Evolutionary conservation across 2,113 vertebrate species (phyloP), one percentile per base, ranked within the genome.

Genomic region (Poecilia latipinna): DNA sequence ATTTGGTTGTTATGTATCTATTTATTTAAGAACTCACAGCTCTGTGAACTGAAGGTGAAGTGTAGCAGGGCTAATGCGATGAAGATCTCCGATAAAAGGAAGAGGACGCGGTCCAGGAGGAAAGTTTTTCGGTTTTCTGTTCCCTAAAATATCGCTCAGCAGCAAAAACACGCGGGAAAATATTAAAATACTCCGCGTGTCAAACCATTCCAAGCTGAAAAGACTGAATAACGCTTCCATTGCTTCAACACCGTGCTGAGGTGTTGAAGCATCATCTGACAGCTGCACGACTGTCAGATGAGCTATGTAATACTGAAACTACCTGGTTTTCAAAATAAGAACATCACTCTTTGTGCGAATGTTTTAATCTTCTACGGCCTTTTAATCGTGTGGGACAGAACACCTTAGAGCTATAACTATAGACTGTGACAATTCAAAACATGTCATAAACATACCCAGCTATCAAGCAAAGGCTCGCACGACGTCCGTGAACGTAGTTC

Each of bases 81-180:
- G 19, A 0, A 94, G 10, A 0, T 95, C 0, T 4, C 95, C 95
- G 4, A 96, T 0, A 0, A 96, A 48, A 6, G 95, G 95, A 10
- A 95, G 28, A 60, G 77, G 0, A 51, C 80, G 54, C 0, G 96
- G 96, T 0, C 93, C 90, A 0, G 95, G 96, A 1, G 96, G 96
- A 60, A 90, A 96, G 78, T 93, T 63, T 48, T 83, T 86, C 0
- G 93, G 94, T 0, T 5, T 79, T 83, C 88, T 89, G 39, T 68
- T 78, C 82, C 79, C 94, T 68, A 94, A 26, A 76, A 93, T 73
- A 80, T 93, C 74, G 0, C 80, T 31, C 0, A 95, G 0, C 0
- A 95, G 31, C 15, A 96, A 84, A 60, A 96, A 95, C 61, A 93
- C 19, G 0, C 70, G 4, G 0, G 86, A 15, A 60, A 94, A 94